Evolutionary conservation across 1,140 invertebrate genomes (phyloP), one percentile per base, ranked within the genome.

Genomic region (Phocides pigmalion): DNA sequence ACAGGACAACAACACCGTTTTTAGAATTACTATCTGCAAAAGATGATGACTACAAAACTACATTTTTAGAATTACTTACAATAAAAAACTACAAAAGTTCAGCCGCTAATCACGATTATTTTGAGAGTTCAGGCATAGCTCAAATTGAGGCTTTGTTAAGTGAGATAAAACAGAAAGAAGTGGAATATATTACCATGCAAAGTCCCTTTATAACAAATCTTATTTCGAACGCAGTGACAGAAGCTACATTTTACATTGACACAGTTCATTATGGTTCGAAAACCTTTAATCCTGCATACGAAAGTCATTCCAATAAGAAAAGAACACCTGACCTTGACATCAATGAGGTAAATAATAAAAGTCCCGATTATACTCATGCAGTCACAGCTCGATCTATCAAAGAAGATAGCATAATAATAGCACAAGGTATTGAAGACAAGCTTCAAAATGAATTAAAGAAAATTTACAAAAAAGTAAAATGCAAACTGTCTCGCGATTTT

Each of bases 381-480:
- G 35, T 64, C n/a, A 25, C 9, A 17, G 41, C 59, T 12, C 63
- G 75, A 53, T 87, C 78, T 12, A 50, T 77, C n/a, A 71, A 63
- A 49, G 54, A 76, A 37, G 77, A 80, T n/a, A 46, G 68, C 11
- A 70, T 59, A 0, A 76, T 66, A 0, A 44, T 74, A 19, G 74
- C 76, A 16, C 63, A 79, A 46, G 68, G 59, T 49, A 46, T 82
- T 15, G 76, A 84, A 72, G 65, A 74, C 22, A 66, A 65, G 14
- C 35, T 86, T 5, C 72, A 86, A 66, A 56, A 59, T 25, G 72
- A 84, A 66, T 49, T 84, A 4, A 83, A 83, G 61, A 81, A 73
- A 44, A 64, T 65, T 4, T 82, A 79, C 35, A 62, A 71, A 8
- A 79, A 82, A 62, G 49, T 84, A 0, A 83, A 80, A 66, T 44